Base-by-base conservation (phyloP, 2,888 invertebrate species). In the Oxycera nigricornis region DNA sequence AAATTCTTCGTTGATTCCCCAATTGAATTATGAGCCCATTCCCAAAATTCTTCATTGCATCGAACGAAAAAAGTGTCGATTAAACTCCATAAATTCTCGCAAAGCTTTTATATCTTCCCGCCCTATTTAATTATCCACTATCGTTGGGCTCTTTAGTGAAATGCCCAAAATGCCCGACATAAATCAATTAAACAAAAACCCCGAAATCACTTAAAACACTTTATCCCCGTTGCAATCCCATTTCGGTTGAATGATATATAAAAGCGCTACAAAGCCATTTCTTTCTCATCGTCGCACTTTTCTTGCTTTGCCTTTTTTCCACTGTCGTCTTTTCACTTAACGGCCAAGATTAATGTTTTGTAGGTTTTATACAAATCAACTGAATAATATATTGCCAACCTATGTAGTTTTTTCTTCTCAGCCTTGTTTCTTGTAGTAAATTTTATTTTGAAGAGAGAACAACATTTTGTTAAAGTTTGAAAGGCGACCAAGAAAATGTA, bases 181-280 rank as follows among this genome's bases (percentile, higher is more conserved):
- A 68, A 68, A 68, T 68, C 68, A 68, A 68, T 68, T 68, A 68
- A 68, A 68, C 39, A 59, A 59, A 59, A 59, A 28, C 59, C 59
- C 59, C 28, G 59, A 59, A 59, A 59, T 59, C 59, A 28, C 59
- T 59, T 59, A 59, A 55, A 59, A 59, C 59, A 59, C 59, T 59
- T 59, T 59, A 59, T 59, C 30, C 30, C 59, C 30, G 26, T 59
- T 59, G 26, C 59, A 59, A 59, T 59, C 17, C 59, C 52, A 55
- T 22, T 55, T 55, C 9, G 52, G 11, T 17, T 55, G 52, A 55
- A 55, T 55, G 52, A 55, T 55, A 55, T 55, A 9, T 11, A 35
- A 7, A 35, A 7, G 46, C 20, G 55, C 20, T 6, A 59, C 59
- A 30, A 59, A 59, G 24, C n/a, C 28, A 59, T 59, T 17, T 4